Evolutionary conservation across 2,113 vertebrate genomes (phyloP).

Genomic region (Onychorhynchus coronatus): DNA sequence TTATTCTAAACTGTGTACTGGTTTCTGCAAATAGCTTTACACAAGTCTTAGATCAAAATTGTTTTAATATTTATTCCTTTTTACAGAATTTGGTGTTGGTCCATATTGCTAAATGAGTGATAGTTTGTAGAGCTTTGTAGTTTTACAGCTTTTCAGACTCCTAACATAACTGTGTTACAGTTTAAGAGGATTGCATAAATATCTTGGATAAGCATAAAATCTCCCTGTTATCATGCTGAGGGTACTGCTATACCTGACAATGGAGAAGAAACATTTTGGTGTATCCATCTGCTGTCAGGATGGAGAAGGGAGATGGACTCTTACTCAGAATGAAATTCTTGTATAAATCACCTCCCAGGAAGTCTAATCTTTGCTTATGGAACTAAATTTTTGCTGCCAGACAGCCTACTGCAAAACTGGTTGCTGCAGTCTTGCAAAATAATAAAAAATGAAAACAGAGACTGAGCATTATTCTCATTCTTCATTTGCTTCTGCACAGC

Average conservation of each 20-base stretch:
- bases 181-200: not conserved
- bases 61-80: not conserved
- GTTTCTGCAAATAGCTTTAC: not conserved
- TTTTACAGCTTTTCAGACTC: not conserved
- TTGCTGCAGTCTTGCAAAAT: not conserved
- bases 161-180: not conserved
- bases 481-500: not conserved
- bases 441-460: not conserved
- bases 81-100: not conserved
- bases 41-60: not conserved
- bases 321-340: not conserved
- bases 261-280: not conserved
- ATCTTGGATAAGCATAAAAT: not conserved
- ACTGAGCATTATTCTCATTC: not conserved
- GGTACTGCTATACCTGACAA: not conserved
- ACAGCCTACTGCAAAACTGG: not conserved
- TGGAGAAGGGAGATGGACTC: not conserved
- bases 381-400: constrained; percentile 10
- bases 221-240: not conserved
- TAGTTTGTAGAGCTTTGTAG: not conserved
- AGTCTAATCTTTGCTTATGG: not conserved
- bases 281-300: not conserved
- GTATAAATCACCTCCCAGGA: not conserved
- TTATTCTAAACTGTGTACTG: not conserved
- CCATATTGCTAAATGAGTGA: not conserved